A percentile compares a stretch with the other conserved stretches of the same genome.
phyloP scores from a whole-genome alignment of 2,113 vertebrate species.

The Oreamnos americanus region DNA sequence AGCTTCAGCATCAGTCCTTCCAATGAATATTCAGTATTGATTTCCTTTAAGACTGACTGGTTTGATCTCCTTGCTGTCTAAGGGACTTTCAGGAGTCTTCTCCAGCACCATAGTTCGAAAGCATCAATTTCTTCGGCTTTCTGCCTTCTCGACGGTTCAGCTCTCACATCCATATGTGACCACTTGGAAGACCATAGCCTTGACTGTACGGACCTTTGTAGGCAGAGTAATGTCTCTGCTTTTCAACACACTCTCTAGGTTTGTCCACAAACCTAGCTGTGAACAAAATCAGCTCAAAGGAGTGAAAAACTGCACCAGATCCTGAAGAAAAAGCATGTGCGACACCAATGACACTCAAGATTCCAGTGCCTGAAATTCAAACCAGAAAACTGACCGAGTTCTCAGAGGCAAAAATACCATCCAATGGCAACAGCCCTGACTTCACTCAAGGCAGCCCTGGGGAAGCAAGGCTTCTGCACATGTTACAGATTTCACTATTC shows the following conservation, averaged over 20 bases:
- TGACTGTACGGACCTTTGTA: neutral
- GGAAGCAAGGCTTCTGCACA: neutral
- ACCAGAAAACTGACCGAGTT: neutral
- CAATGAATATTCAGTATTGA: neutral
- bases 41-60: neutral
- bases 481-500: neutral
- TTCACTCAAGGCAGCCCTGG: neutral
- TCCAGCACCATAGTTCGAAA: neutral
- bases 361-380: neutral
- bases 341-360: neutral
- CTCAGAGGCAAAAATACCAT: neutral
- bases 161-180: neutral
- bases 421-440: neutral
- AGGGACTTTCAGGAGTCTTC: neutral
- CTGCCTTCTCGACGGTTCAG: neutral
- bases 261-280: neutral
- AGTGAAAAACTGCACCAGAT: neutral
- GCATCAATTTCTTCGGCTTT: neutral
- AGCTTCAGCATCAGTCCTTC: neutral
- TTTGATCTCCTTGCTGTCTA: neutral
- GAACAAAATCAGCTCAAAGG: neutral
- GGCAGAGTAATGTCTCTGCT: neutral
- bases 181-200: neutral
- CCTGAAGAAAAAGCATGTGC: neutral
- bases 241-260: neutral